Conservation (phyloP, 2,113 vertebrate genomes). For the Canis aureus region DNA sequence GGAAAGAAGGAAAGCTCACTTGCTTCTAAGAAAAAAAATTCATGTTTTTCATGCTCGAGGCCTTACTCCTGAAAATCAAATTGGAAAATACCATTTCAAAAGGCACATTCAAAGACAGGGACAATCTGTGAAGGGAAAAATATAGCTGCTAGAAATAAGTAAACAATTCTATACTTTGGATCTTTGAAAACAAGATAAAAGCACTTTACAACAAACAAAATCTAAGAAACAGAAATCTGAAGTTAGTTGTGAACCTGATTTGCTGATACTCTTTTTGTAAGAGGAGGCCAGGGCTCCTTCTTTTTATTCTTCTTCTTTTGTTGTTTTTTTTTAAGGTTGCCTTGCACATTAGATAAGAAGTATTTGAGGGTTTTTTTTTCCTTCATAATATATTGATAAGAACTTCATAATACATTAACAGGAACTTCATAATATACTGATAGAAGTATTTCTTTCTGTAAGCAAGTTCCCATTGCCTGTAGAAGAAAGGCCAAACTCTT, state of each 20-base stretch:
- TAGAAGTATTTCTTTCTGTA: not conserved
- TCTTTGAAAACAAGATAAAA: slow-evolving; percentile 76
- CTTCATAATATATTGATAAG: too few relatives aligned
- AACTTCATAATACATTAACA: not conserved
- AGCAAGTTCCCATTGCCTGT: not conserved
- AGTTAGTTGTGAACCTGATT: slow-evolving; percentile 60
- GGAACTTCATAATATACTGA: not conserved
- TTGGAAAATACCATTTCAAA: slow-evolving; percentile 68
- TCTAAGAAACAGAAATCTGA: slow-evolving; percentile 63
- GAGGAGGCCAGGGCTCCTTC: not conserved
- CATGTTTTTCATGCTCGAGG: not conserved
- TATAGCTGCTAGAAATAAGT: slow-evolving; percentile 70
- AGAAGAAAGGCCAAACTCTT: not conserved
- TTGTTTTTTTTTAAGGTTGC: not conserved
- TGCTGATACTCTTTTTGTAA: not conserved
- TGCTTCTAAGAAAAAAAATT: not conserved
- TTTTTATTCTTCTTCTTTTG: not conserved
- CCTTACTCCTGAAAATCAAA: slow-evolving; percentile 66
- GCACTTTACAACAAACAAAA: slow-evolving; percentile 67
- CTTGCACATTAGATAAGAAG: not conserved
- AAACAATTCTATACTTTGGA: slow-evolving; percentile 73
- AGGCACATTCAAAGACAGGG: slow-evolving; percentile 64
- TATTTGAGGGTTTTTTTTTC: not conserved
- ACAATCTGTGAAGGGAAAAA: slow-evolving; percentile 63
- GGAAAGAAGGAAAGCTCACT: slow-evolving; percentile 35